phyloP scores from a whole-genome alignment of 2,797 vertebrate genomes.

The Hafferia zeledoni region DNA sequence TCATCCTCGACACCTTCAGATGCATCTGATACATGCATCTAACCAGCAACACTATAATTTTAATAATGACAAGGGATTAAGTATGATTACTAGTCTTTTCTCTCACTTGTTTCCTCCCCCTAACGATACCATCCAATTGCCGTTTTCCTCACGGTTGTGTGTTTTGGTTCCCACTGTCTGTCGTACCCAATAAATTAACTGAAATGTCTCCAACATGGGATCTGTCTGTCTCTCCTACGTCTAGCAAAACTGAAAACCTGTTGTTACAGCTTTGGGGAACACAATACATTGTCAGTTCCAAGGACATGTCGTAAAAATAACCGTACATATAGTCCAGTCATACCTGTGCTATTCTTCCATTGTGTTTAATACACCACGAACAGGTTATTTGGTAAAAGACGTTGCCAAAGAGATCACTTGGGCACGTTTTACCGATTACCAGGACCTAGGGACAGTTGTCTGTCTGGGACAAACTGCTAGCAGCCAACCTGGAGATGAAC shows the following conservation, averaged over 20 bases:
- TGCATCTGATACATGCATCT: not conserved
- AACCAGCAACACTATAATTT: constrained; percentile 28
- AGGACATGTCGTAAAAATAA: not conserved
- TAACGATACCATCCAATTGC: not conserved
- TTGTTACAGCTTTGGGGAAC: constrained; percentile 6
- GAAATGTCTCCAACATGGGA: not conserved
- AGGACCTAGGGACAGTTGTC: not conserved
- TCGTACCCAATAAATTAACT: not conserved
- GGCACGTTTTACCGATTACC: not conserved
- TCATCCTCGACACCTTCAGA: constrained; percentile 13
- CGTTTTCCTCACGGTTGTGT: not conserved
- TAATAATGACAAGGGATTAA: constrained; percentile 57
- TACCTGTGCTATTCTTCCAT: constrained; percentile 5
- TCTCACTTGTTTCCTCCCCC: constrained; percentile 6
- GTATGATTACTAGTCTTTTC: constrained; percentile 33
- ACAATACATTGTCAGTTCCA: not conserved
- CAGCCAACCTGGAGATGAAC: not conserved
- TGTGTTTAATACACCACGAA: not conserved
- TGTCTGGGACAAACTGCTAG: not conserved
- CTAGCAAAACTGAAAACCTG: constrained; percentile 32
- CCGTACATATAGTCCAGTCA: not conserved
- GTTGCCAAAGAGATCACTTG: not conserved
- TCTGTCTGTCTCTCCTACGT: not conserved
- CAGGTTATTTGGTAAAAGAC: not conserved
- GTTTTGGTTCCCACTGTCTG: constrained; percentile 12